These are phyloP conservation scores for Austrolebias charrua DNA, from an alignment of 2,797 vertebrate genomes.

Conservation along the genomic window DNA sequence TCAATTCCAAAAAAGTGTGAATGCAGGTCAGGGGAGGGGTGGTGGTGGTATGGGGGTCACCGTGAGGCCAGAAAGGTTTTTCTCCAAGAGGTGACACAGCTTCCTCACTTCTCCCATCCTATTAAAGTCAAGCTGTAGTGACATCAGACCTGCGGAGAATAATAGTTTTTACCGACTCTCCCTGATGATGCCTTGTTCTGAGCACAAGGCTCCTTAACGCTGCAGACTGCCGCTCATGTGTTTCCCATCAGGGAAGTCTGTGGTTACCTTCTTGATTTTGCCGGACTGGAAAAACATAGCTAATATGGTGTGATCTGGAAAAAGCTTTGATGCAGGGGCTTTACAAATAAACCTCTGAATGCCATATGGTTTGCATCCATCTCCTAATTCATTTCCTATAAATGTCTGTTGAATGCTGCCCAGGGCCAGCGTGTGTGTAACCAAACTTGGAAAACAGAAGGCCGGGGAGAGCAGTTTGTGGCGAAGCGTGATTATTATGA, in stretches of 20 bases:
- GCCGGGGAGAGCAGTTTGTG: constrained; percentile 86
- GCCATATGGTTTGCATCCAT: constrained; percentile 99
- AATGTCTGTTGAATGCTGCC: constrained; percentile 97
- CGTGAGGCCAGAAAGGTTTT: constrained; percentile 40
- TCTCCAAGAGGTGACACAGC: constrained; percentile 41
- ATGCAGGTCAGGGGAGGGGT: neutral
- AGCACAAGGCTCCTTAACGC: constrained; percentile 82
- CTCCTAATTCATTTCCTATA: constrained; percentile 99
- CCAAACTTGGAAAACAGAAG: constrained; percentile 88
- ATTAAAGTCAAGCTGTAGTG: constrained; percentile 54
- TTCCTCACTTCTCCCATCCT: constrained; percentile 20
- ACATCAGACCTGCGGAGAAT: constrained; percentile 65
- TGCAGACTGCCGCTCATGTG: constrained; percentile 86
- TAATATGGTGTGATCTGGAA: constrained; percentile 99
- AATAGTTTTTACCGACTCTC: constrained; percentile 88
- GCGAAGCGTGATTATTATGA: constrained; percentile 90
- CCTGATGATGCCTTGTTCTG: constrained; percentile 78
- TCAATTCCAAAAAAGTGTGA: constrained; percentile 55
- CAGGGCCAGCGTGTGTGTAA: constrained; percentile 92
- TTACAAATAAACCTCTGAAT: constrained; percentile 98
- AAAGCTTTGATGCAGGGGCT: constrained; percentile 97
- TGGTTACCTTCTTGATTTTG: constrained; percentile 98
- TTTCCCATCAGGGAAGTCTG: constrained; percentile 99
- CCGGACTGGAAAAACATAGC: constrained; percentile 99
- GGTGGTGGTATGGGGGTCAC: constrained; percentile 21